Evolutionary conservation across 2,113 vertebrate species (phyloP).

Genomic region (Sinosuthora webbiana): DNA sequence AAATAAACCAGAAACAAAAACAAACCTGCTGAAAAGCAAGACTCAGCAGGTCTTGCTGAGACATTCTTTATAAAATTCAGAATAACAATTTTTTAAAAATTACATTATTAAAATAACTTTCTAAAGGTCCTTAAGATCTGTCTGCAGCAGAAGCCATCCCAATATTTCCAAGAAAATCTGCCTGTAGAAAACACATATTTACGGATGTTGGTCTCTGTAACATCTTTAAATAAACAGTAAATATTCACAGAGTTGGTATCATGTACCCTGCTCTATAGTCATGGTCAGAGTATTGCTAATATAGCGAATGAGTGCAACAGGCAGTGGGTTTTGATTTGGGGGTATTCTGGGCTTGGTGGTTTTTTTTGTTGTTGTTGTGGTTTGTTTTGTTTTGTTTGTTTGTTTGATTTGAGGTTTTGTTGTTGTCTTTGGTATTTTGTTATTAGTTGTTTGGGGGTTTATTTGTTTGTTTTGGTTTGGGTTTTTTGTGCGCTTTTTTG

Average conservation of each 20-base stretch:
- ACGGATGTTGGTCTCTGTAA: accelerated
- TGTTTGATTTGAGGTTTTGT: background rate
- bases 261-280: accelerated
- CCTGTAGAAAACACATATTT: background rate
- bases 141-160: background rate
- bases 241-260: background rate
- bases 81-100: background rate
- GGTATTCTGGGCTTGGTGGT: background rate
- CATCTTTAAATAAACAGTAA: background rate
- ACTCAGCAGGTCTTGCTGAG: too few species aligned
- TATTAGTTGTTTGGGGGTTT: too few species aligned
- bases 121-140: background rate
- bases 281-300: background rate
- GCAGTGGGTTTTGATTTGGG: accelerated
- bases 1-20: background rate
- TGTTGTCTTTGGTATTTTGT: background rate
- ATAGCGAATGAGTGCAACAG: background rate
- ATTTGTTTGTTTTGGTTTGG: too few species aligned
- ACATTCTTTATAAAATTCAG: background rate
- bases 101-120: background rate
- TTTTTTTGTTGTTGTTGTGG: too few species aligned
- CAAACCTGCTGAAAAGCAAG: background rate
- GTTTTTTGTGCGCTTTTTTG: background rate
- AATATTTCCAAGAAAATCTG: accelerated
- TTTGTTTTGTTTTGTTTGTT: background rate